Evolutionary conservation across 2,888 invertebrate species (phyloP).

Genomic region (Leptura quadrifasciata): DNA sequence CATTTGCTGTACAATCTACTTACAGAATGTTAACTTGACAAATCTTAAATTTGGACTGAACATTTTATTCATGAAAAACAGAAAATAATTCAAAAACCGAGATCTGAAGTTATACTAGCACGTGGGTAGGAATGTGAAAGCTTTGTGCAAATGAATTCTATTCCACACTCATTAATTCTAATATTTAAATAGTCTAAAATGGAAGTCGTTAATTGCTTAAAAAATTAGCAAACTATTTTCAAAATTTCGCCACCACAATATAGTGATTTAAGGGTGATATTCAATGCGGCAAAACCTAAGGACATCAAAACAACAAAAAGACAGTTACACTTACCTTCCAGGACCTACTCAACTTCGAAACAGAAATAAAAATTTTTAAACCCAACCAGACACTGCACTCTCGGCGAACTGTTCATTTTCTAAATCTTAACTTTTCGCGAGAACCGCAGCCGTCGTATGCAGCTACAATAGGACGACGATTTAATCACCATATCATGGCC

Average conservation of each 20-base stretch:
- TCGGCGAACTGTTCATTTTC: slow-evolving; percentile 64
- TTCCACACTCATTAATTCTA: no score
- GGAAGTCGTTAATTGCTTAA: no score
- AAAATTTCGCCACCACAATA: no score
- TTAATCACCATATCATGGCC: slow-evolving; percentile 31
- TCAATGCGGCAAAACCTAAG: neutral
- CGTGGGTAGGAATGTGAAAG: neutral
- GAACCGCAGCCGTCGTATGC: slow-evolving; percentile 12
- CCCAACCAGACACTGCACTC: slow-evolving; percentile 58
- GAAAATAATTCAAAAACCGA: no score
- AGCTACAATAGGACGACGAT: slow-evolving; percentile 14
- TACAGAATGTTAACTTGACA: no score
- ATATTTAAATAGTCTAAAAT: no score
- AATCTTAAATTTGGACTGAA: no score
- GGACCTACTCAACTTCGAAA: slow-evolving; percentile 63
- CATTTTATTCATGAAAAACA: no score
- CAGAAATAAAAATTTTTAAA: slow-evolving; percentile 61
- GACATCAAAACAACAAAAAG: slow-evolving; percentile 30
- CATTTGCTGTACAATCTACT: no score
- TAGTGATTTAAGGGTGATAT: no score
- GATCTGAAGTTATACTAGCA: neutral
- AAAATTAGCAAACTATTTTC: no score
- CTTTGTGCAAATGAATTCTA: no score
- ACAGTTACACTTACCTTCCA: slow-evolving; percentile 25
- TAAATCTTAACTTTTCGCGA: slow-evolving; percentile 43